phyloP scores from a whole-genome alignment of 2,888 invertebrate species.

The Latrodectus elegans region DNA sequence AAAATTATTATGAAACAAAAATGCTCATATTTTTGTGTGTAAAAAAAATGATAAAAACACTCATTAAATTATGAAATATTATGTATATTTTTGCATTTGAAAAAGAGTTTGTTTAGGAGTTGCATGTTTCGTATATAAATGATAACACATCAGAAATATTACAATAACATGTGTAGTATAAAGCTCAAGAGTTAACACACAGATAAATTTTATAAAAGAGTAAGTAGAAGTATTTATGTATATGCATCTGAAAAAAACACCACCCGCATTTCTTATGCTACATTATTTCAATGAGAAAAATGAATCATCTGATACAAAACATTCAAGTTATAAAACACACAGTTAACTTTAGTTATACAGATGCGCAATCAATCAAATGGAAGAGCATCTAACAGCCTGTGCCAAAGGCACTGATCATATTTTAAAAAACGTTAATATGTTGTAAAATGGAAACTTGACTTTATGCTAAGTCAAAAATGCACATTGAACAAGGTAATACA shows the following conservation, averaged over 20 bases:
- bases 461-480: slow-evolving; percentile 48
- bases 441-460: slow-evolving; percentile 36
- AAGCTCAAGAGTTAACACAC: slow-evolving; percentile 55
- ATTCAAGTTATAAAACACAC: slow-evolving; percentile 52
- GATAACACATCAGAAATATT: slow-evolving; percentile 57
- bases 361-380: slow-evolving; percentile 60
- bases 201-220: slow-evolving; percentile 41
- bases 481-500: background rate
- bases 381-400: slow-evolving; percentile 63
- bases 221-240: slow-evolving; percentile 55
- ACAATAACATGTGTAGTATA: slow-evolving; percentile 59
- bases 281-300: slow-evolving; percentile 34
- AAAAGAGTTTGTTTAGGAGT: slow-evolving; percentile 9
- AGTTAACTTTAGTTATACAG: slow-evolving; percentile 41
- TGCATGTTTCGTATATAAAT: slow-evolving; percentile 12
- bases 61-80: slow-evolving; percentile 6
- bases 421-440: slow-evolving; percentile 14
- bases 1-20: slow-evolving; percentile 12
- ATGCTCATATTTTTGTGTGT: background rate
- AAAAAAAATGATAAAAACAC: slow-evolving; percentile 9
- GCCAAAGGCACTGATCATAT: slow-evolving; percentile 62
- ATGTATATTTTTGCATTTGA: background rate
- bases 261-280: slow-evolving; percentile 1
- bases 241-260: slow-evolving; percentile 43
- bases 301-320: slow-evolving; percentile 31